Percentiles rank a stretch among this genome's conserved stretches.
These are phyloP conservation scores for Cristatella mucedo DNA, from an alignment of 2,888 invertebrate species.

Conservation along the genomic window DNA sequence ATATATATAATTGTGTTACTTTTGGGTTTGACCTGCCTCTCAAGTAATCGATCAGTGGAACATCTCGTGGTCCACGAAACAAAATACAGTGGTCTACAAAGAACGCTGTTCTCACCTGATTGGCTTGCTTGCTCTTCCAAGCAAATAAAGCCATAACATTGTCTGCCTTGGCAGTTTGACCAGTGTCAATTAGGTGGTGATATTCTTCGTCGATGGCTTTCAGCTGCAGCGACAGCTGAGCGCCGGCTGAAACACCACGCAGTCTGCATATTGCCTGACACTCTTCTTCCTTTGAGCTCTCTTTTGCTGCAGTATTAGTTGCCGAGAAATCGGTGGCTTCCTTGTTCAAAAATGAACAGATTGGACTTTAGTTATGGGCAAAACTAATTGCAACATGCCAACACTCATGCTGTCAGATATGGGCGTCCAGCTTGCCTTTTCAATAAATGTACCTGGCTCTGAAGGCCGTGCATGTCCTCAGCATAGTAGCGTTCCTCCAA, in stretches of 20 bases:
- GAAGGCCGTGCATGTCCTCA: slow-evolving; percentile 30
- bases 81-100: too few species aligned
- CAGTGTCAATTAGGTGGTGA: slow-evolving; percentile 24
- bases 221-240: slow-evolving; percentile 29
- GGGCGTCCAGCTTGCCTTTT: too few species aligned
- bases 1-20: too few species aligned
- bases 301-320: too few species aligned
- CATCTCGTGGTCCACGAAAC: too few species aligned
- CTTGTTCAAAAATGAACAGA: too few species aligned
- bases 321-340: too few species aligned
- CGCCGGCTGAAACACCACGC: slow-evolving; percentile 22
- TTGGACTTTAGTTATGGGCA: too few species aligned
- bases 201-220: slow-evolving; percentile 36
- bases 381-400: too few species aligned
- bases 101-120: slow-evolving; percentile 26
- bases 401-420: too few species aligned
- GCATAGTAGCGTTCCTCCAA: slow-evolving; percentile 32
- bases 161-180: slow-evolving; percentile 31
- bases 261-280: slow-evolving; percentile 33
- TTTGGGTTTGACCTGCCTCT: too few species aligned
- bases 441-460: slow-evolving; percentile 26
- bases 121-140: slow-evolving; percentile 35
- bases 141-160: slow-evolving; percentile 30
- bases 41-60: too few species aligned
- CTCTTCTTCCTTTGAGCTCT: slow-evolving; percentile 35